Evolutionary conservation across 1,140 invertebrate genomes (phyloP).

Genomic region (Heterodera schachtii): DNA sequence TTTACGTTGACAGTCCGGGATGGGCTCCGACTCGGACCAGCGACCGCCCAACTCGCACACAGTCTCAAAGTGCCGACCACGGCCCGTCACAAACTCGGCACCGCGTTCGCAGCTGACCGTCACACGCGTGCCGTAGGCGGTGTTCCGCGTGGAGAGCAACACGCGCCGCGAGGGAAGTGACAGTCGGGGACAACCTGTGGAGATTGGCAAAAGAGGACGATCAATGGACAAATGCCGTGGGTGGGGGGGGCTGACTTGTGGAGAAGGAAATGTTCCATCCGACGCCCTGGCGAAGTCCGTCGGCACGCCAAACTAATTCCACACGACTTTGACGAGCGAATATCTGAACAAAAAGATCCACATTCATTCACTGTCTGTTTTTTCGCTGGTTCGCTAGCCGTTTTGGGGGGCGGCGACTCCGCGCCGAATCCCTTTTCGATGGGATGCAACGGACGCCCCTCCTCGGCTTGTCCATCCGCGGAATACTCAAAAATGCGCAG

Average conservation of each 20-base stretch:
- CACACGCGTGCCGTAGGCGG: constrained; percentile 84
- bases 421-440: constrained; percentile 83
- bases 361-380: not conserved
- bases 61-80: constrained; percentile 54
- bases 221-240: not conserved
- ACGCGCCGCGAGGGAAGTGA: constrained; percentile 79
- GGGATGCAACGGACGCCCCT: constrained; percentile 82
- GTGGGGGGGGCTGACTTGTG: constrained; percentile 72
- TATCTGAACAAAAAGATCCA: constrained; percentile 66
- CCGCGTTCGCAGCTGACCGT: constrained; percentile 87
- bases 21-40: constrained; percentile 82
- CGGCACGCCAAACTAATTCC: constrained; percentile 82
- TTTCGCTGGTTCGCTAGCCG: constrained; percentile 58
- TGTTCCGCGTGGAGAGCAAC: constrained; percentile 79
- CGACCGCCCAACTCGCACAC: constrained; percentile 83
- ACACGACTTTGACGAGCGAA: constrained; percentile 89
- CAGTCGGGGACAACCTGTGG: constrained; percentile 82
- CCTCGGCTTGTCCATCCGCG: constrained; percentile 76
- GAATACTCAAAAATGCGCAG: constrained; percentile 81
- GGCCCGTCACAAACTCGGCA: constrained; percentile 84
- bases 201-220: constrained; percentile 10
- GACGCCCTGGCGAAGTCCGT: constrained; percentile 79
- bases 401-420: constrained; percentile 79
- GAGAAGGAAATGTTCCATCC: constrained; percentile 90
- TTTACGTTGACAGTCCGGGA: constrained; percentile 86